These are phyloP conservation scores for Tetragonula carbonaria DNA, from an alignment of 2,888 invertebrate species.

Conservation along the genomic window DNA sequence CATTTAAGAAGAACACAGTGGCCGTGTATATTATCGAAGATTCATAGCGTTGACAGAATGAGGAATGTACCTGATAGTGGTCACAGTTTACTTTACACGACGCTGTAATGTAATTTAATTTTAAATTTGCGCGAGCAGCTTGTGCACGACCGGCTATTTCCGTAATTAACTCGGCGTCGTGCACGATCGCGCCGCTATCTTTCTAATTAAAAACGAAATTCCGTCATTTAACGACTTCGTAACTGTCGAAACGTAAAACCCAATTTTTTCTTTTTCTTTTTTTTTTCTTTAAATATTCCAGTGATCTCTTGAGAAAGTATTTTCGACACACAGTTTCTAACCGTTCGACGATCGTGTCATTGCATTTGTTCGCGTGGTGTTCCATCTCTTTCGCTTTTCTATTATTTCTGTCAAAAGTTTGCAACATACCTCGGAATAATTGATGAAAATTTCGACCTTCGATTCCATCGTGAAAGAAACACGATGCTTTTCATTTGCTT, in stretches of 20 bases:
- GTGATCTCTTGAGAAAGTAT: no score
- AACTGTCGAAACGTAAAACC: background rate
- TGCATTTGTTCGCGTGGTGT: no score
- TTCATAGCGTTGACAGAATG: background rate
- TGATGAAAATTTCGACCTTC: no score
- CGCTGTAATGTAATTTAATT: constrained; percentile 43
- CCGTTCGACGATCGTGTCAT: no score
- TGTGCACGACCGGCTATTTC: background rate
- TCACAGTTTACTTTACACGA: constrained; percentile 26
- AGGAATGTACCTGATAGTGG: background rate
- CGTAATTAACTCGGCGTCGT: background rate
- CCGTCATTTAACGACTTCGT: background rate
- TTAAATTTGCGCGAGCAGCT: constrained; percentile 22
- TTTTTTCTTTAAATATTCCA: no score
- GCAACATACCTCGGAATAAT: no score
- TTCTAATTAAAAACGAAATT: constrained; percentile 14
- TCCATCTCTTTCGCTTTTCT: no score
- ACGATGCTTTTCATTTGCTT: no score
- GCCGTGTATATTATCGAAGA: background rate
- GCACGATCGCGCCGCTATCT: background rate
- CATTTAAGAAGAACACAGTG: background rate
- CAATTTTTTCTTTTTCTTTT: no score
- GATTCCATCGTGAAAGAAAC: no score
- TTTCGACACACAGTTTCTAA: no score
- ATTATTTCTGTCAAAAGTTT: no score